Evolutionary conservation across 2,113 vertebrate species (phyloP).

Genomic region (Pristiophorus japonicus): DNA sequence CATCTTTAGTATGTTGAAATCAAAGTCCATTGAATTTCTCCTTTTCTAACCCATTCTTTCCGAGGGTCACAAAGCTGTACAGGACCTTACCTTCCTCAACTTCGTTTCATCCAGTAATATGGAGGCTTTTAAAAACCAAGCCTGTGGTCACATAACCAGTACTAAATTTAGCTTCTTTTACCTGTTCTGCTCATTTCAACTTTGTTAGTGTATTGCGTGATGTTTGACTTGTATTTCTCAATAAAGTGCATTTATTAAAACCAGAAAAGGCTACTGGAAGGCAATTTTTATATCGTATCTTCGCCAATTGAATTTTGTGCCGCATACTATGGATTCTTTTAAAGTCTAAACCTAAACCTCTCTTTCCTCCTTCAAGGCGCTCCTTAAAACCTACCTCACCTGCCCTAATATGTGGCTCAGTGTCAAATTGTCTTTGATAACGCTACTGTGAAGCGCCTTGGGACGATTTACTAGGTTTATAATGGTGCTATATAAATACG

Average conservation of each 20-base stretch:
- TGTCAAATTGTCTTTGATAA: too few species aligned
- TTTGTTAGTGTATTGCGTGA: neutral
- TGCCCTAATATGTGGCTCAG: too few species aligned
- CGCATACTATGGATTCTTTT: too few species aligned
- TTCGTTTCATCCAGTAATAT: neutral
- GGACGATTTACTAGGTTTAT: too few species aligned
- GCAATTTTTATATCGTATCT: neutral
- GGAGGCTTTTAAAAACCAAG: neutral
- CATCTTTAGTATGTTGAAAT: neutral
- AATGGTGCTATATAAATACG: too few species aligned
- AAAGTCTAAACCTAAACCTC: too few species aligned
- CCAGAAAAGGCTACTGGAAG: neutral
- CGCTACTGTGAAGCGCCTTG: too few species aligned
- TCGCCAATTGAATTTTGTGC: too few species aligned
- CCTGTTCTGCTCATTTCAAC: neutral
- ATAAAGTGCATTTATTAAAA: neutral
- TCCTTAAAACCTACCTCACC: too few species aligned
- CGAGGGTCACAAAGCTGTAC: too few species aligned
- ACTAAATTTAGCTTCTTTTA: neutral
- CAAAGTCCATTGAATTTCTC: neutral
- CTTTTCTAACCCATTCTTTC: too few species aligned
- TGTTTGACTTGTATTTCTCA: neutral
- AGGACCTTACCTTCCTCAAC: neutral
- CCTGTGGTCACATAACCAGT: neutral
- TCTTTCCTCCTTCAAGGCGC: too few species aligned